Conservation (phyloP, 2,113 vertebrate species). For the Desmodus rotundus region DNA sequence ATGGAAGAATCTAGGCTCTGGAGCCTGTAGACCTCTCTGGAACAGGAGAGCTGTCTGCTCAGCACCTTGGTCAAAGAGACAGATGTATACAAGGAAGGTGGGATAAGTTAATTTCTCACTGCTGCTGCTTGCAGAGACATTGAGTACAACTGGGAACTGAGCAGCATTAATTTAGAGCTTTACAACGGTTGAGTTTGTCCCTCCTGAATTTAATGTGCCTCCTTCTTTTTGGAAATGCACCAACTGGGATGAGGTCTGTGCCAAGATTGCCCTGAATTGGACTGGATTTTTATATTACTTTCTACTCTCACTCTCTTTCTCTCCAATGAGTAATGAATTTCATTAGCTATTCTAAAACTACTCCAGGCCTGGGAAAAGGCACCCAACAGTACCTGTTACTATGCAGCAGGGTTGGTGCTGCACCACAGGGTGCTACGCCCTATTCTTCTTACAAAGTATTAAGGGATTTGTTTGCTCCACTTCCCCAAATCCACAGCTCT, state of each 20-base stretch:
- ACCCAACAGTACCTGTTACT: conserved; percentile 22
- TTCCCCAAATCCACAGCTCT: not conserved
- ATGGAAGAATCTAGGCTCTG: not conserved
- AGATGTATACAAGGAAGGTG: not conserved
- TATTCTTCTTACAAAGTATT: not conserved
- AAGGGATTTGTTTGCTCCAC: not conserved
- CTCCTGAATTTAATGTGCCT: conserved; percentile 78
- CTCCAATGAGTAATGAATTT: conserved; percentile 78
- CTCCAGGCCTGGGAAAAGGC: conserved; percentile 65
- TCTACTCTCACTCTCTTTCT: conserved; percentile 74
- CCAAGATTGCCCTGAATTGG: conserved; percentile 70
- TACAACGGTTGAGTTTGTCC: conserved; percentile 70
- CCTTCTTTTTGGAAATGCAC: conserved; percentile 74
- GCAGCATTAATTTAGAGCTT: conserved; percentile 73
- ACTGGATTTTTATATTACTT: conserved; percentile 75
- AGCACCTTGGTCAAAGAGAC: not conserved
- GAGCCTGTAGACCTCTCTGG: conserved; percentile 9
- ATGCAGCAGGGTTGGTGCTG: not conserved
- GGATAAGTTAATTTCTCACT: conserved; percentile 49
- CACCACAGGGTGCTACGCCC: not conserved
- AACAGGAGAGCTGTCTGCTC: not conserved
- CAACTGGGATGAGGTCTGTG: conserved; percentile 68
- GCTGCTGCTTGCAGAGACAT: conserved; percentile 24
- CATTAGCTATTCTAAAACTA: conserved; percentile 64
- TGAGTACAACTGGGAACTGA: conserved; percentile 66